Percentiles rank a stretch among this genome's conserved stretches.
These are phyloP conservation scores for Stegastes partitus DNA, from an alignment of 2,113 vertebrate genomes.

Conservation along the genomic window DNA sequence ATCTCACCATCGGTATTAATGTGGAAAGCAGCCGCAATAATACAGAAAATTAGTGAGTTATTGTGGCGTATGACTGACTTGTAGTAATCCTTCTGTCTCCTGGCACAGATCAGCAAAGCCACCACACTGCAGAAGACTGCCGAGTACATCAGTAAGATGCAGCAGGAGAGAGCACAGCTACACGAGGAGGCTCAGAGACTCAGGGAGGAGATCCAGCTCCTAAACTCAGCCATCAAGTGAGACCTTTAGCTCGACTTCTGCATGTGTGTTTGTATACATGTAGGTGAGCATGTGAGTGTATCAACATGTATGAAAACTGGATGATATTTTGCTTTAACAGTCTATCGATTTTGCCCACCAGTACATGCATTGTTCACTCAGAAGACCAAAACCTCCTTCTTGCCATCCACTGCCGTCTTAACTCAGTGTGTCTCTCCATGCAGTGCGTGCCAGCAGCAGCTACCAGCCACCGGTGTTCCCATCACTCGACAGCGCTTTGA, in stretches of 20 bases:
- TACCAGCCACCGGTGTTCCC: constrained; percentile 94
- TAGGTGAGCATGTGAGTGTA: too few species aligned
- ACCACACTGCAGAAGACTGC: constrained; percentile 96
- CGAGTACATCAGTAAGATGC: constrained; percentile 95
- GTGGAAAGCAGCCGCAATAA: neutral
- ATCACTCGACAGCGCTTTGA: constrained; percentile 95
- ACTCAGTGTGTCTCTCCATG: constrained; percentile 14
- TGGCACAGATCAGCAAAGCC: constrained; percentile 94
- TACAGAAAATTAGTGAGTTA: neutral
- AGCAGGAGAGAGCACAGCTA: constrained; percentile 92
- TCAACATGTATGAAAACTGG: too few species aligned
- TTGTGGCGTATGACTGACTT: neutral
- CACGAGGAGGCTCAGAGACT: constrained; percentile 94
- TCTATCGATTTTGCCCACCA: neutral
- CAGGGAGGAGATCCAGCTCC: constrained; percentile 90
- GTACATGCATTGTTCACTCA: too few species aligned
- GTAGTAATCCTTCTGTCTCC: constrained; percentile 25
- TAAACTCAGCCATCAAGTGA: constrained; percentile 95
- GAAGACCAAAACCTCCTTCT: too few species aligned
- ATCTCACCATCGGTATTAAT: neutral
- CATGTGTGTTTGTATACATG: neutral
- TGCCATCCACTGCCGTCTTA: neutral
- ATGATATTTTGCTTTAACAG: too few species aligned
- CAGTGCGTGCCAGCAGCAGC: constrained; percentile 95
- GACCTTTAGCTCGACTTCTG: constrained; percentile 17